These are phyloP conservation scores for Actinostola sp. DNA, from an alignment of 92 coral and sea anemone species.

Conservation along the genomic window DNA sequence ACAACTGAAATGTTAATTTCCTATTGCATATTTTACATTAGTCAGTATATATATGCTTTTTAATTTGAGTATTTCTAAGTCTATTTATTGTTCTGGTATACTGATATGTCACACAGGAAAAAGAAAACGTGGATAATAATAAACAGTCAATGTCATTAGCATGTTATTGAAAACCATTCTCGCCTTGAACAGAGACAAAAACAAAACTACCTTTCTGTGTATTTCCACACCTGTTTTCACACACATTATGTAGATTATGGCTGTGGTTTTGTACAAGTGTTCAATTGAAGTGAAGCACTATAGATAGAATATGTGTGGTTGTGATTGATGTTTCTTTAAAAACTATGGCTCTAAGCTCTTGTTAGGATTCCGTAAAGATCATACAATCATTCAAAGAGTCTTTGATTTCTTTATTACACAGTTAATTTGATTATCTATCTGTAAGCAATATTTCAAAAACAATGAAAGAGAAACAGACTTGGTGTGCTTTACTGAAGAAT, in stretches of 20 bases:
- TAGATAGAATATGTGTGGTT: neutral
- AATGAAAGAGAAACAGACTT: neutral
- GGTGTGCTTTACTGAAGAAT: neutral
- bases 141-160: neutral
- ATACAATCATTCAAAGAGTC: too few relatives aligned
- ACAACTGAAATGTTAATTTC: too few relatives aligned
- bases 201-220: neutral
- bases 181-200: neutral
- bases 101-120: too few relatives aligned
- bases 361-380: neutral
- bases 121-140: too few relatives aligned
- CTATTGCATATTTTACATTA: too few relatives aligned
- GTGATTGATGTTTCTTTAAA: neutral
- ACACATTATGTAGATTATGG: slow-evolving; percentile 21
- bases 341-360: neutral
- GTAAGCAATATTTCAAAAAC: neutral
- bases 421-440: too few relatives aligned
- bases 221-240: slow-evolving; percentile 13
- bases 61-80: too few relatives aligned
- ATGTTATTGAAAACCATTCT: neutral
- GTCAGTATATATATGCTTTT: too few relatives aligned
- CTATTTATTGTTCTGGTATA: too few relatives aligned
- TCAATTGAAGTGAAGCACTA: slow-evolving; percentile 19
- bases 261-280: slow-evolving; percentile 30
- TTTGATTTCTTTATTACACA: too few relatives aligned